phyloP scores from a whole-genome alignment of 2,888 invertebrate genomes.

The Sarcophaga carnaria region DNA sequence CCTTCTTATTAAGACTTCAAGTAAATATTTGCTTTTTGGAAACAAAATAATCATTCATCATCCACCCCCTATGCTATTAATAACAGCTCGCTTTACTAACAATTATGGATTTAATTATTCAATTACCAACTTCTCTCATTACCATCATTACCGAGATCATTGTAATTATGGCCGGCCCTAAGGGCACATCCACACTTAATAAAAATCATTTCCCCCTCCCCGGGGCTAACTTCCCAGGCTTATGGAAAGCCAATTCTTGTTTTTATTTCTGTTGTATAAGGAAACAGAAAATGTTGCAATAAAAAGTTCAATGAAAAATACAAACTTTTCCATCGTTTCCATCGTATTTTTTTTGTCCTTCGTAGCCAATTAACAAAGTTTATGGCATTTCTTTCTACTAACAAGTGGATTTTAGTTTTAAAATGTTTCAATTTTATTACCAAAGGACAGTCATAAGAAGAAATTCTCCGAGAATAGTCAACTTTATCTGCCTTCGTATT shows the following conservation, averaged over 20 bases:
- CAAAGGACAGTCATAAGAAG: not conserved
- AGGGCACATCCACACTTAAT: not conserved
- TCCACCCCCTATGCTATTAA: not conserved
- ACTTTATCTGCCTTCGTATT: not conserved
- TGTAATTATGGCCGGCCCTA: not conserved
- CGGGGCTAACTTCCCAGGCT: not conserved
- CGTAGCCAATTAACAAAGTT: constrained; percentile 58
- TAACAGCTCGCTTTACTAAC: not conserved
- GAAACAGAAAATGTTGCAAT: not conserved
- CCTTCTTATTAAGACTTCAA: too few species aligned
- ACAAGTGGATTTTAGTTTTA: constrained; percentile 54
- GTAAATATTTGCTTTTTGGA: too few species aligned
- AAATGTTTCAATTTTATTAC: constrained; percentile 35
- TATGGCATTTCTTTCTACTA: constrained; percentile 52
- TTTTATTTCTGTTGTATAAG: not conserved
- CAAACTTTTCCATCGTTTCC: not conserved
- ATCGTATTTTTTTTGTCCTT: not conserved
- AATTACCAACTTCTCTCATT: not conserved
- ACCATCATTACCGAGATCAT: not conserved
- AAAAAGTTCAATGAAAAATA: constrained; percentile 1
- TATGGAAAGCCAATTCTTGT: not conserved
- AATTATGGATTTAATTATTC: not conserved
- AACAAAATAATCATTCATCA: not conserved
- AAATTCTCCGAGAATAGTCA: not conserved
- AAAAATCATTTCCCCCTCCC: not conserved